phyloP scores from a whole-genome alignment of 92 coral and sea anemone species.

The Phymanthus crucifer region DNA sequence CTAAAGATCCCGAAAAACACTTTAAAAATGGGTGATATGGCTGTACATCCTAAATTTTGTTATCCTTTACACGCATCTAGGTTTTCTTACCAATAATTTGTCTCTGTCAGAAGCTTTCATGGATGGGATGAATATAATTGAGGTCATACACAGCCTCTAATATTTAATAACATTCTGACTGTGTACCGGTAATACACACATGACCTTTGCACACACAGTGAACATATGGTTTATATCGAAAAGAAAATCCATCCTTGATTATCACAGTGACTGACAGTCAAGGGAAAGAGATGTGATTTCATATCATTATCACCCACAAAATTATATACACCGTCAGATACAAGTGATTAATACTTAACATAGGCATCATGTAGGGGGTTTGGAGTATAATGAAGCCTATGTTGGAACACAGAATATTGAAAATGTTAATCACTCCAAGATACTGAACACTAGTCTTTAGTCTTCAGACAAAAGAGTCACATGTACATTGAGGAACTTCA shows the following conservation, averaged over 20 bases:
- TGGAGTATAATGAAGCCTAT: slow-evolving; percentile 32
- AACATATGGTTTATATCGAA: background rate
- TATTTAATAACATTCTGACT: too few species aligned
- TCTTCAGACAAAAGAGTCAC: background rate
- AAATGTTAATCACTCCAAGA: background rate
- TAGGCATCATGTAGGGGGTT: slow-evolving; percentile 5
- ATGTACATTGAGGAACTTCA: background rate
- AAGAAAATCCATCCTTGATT: background rate
- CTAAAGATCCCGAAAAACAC: background rate
- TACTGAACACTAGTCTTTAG: background rate
- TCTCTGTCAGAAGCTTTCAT: slow-evolving; percentile 46
- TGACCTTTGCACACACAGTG: too few species aligned
- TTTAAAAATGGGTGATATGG: background rate
- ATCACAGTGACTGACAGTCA: background rate
- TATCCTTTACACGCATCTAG: background rate
- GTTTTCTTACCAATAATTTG: slow-evolving; percentile 40
- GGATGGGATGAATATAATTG: slow-evolving; percentile 8
- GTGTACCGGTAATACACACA: too few species aligned
- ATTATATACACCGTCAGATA: slow-evolving; percentile 15
- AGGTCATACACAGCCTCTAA: slow-evolving; percentile 14
- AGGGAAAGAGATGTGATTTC: slow-evolving; percentile 20
- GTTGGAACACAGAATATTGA: background rate
- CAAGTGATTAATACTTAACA: slow-evolving; percentile 54
- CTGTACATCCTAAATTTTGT: background rate
- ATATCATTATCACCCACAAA: slow-evolving; percentile 29